phyloP scores from a whole-genome alignment of 2,797 vertebrate species.

The Silurus lanzhouensis region DNA sequence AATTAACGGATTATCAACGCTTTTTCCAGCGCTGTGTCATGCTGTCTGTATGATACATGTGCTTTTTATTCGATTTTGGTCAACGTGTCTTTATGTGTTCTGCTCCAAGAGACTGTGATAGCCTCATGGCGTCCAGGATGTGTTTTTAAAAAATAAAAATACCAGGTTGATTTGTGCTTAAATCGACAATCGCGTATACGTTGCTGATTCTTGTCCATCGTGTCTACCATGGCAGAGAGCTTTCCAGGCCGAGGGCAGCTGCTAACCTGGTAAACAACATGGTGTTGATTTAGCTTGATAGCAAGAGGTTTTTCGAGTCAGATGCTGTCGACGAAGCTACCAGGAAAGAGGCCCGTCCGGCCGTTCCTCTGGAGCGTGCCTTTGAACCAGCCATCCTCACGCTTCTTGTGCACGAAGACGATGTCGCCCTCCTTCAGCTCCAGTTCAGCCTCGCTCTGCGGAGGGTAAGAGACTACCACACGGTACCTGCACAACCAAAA shows the following conservation, averaged over 20 bases:
- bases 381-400: conserved; percentile 99
- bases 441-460: conserved; percentile 97
- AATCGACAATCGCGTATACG: background rate
- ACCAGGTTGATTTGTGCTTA: background rate
- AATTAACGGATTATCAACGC: conserved; percentile 66
- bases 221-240: background rate
- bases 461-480: conserved; percentile 96
- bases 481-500: conserved; percentile 80
- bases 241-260: conserved; percentile 15
- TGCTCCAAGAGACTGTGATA: conserved; percentile 26
- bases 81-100: conserved; percentile 9
- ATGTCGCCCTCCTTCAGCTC: conserved; percentile 98
- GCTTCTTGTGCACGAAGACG: conserved; percentile 96
- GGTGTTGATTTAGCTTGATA: background rate
- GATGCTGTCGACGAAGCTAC: conserved; percentile 97
- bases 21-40: background rate
- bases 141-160: background rate
- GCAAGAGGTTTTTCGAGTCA: conserved; percentile 65
- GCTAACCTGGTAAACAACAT: background rate
- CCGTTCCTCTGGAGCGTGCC: conserved; percentile 96
- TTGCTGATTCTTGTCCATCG: background rate
- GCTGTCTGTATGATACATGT: conserved; percentile 34
- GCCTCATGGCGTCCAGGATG: conserved; percentile 15
- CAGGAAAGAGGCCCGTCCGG: conserved; percentile 94
- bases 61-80: conserved; percentile 9